These are phyloP conservation scores for Grus americana DNA, from an alignment of 2,113 vertebrate genomes.

Conservation along the genomic window DNA sequence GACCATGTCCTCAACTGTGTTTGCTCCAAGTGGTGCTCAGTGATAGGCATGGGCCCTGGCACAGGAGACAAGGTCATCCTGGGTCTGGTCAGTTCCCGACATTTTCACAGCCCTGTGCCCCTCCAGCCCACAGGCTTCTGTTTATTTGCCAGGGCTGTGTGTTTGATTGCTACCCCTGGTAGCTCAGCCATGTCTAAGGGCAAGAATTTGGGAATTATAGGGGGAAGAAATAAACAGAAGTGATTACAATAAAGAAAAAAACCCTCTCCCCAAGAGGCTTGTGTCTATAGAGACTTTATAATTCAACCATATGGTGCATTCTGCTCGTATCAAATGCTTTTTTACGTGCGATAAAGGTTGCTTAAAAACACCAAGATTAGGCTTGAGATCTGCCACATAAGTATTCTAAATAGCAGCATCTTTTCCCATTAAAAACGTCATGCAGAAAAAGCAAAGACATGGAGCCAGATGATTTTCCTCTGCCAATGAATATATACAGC, in stretches of 20 bases:
- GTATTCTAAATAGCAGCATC: background rate
- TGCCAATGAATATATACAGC: background rate
- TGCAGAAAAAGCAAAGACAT: background rate
- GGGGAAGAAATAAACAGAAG: background rate
- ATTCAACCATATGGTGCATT: background rate
- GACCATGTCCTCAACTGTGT: fast-evolving
- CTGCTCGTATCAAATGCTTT: background rate
- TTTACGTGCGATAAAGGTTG: background rate
- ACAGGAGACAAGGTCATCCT: too few species aligned
- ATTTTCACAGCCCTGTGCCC: background rate
- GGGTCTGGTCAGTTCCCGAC: background rate
- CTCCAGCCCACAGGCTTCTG: background rate
- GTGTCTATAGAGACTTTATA: background rate
- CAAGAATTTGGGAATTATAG: background rate
- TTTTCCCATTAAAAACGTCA: background rate
- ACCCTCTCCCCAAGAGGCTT: background rate
- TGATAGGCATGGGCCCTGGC: background rate
- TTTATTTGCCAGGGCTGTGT: background rate
- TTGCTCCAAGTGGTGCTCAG: background rate
- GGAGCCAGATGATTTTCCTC: background rate
- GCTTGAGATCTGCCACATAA: background rate
- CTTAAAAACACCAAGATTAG: background rate
- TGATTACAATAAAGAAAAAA: background rate
- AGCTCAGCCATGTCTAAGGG: background rate
- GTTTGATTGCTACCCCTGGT: background rate